Conservation (phyloP, 2,113 vertebrate species). For the Saccopteryx bilineata region DNA sequence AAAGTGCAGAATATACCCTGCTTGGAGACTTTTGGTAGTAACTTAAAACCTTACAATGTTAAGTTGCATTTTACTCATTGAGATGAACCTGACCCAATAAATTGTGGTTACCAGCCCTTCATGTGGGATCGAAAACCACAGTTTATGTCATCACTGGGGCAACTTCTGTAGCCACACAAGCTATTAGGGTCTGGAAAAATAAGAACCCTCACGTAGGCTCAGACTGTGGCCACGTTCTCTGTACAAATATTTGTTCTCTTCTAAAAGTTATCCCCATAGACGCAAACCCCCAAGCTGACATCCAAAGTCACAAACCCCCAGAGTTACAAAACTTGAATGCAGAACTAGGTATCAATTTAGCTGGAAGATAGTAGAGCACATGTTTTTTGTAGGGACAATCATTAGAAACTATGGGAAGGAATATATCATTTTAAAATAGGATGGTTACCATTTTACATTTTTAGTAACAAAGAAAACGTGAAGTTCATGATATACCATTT, state of each 20-base stretch:
- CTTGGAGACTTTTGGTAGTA: background rate
- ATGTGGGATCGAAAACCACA: background rate
- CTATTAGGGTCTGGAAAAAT: background rate
- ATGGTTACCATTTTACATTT: background rate
- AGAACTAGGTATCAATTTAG: background rate
- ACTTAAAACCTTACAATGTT: background rate
- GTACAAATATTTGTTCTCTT: constrained; percentile 26
- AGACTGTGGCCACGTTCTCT: background rate
- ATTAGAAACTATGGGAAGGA: background rate
- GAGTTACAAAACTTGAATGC: background rate
- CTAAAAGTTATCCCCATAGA: background rate
- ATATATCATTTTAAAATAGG: background rate
- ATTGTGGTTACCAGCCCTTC: background rate
- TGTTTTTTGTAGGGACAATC: background rate
- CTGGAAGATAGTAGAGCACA: background rate
- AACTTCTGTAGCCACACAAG: background rate
- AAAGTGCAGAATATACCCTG: background rate
- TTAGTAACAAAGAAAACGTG: background rate
- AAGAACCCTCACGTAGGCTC: background rate
- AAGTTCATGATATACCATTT: background rate
- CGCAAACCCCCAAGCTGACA: background rate
- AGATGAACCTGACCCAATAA: background rate
- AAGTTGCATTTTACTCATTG: background rate
- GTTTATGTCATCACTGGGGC: background rate
- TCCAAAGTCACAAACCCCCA: background rate